These are phyloP conservation scores for Chaetodon trifascialis DNA, from an alignment of 2,113 vertebrate species.

Conservation along the genomic window DNA sequence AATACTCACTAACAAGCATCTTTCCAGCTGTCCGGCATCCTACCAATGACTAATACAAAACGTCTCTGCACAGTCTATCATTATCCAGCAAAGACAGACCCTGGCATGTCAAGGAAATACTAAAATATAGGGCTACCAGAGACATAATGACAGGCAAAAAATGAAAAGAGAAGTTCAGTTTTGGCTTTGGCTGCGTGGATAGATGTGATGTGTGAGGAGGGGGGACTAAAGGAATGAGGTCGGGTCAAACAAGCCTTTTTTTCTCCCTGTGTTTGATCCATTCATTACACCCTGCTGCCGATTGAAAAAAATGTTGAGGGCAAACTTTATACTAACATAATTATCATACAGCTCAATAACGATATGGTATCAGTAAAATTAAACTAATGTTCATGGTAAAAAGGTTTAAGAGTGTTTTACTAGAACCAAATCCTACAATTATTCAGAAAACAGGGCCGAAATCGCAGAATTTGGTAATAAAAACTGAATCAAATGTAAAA, in stretches of 20 bases:
- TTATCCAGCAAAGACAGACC: constrained; percentile 65
- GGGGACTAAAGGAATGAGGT: constrained; percentile 29
- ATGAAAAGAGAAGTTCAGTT: constrained; percentile 27
- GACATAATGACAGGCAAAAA: constrained; percentile 61
- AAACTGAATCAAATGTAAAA: too few species aligned
- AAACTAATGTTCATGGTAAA: too few species aligned
- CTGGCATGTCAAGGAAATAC: constrained; percentile 67
- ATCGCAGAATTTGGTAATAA: too few species aligned
- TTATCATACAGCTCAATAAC: too few species aligned
- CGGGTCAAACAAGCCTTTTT: constrained; percentile 21
- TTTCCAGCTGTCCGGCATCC: constrained; percentile 57
- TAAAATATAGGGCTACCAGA: constrained; percentile 61
- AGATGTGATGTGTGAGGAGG: constrained; percentile 43
- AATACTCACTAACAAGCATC: constrained; percentile 47
- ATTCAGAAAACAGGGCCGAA: too few species aligned
- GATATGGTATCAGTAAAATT: too few species aligned
- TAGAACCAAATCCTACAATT: too few species aligned
- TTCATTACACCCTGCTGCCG: not conserved
- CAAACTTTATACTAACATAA: too few species aligned
- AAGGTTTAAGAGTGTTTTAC: too few species aligned
- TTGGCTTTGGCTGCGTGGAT: constrained; percentile 40
- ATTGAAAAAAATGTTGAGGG: not conserved
- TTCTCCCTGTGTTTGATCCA: not conserved
- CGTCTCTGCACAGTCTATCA: constrained; percentile 57
- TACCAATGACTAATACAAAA: constrained; percentile 64